Evolutionary conservation across 2,888 invertebrate genomes (phyloP).

Genomic region (Ditylenchus weischeri): DNA sequence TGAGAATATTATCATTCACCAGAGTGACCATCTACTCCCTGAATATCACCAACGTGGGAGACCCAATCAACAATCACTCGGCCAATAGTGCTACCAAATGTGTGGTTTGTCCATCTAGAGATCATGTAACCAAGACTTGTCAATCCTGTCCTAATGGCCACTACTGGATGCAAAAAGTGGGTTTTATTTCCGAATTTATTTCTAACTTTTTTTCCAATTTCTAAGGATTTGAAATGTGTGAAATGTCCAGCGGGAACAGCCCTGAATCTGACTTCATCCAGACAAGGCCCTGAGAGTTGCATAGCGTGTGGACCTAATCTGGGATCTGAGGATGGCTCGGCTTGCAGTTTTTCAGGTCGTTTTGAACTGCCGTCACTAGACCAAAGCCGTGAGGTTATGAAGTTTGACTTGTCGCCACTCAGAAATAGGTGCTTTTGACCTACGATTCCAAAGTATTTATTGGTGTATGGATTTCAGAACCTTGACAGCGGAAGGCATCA

Average conservation of each 20-base stretch:
- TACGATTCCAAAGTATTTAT: background rate
- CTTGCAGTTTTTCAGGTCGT: slow-evolving; percentile 59
- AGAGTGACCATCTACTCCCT: slow-evolving; percentile 64
- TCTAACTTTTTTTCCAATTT: background rate
- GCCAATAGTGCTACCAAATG: slow-evolving; percentile 65
- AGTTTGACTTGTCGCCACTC: slow-evolving; percentile 45
- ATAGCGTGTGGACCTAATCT: slow-evolving; percentile 48
- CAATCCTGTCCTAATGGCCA: slow-evolving; percentile 65
- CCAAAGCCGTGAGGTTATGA: slow-evolving; percentile 23
- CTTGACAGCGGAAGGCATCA: slow-evolving; percentile 60
- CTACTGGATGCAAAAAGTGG: slow-evolving; percentile 60
- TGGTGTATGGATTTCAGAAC: slow-evolving; percentile 53
- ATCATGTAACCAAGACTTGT: slow-evolving; percentile 59
- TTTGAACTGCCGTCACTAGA: slow-evolving; percentile 27
- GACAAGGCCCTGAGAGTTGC: slow-evolving; percentile 38
- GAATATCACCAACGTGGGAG: slow-evolving; percentile 64
- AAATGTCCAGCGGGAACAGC: slow-evolving; percentile 61
- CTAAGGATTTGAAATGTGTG: slow-evolving; percentile 8
- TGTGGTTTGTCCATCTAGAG: slow-evolving; percentile 56
- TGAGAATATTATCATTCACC: too few species aligned
- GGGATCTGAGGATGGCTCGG: slow-evolving; percentile 40
- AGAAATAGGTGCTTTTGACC: slow-evolving; percentile 6
- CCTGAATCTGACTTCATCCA: slow-evolving; percentile 42
- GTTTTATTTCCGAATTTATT: background rate
- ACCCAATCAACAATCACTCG: slow-evolving; percentile 18